These are phyloP conservation scores for Hippocampus mohnikei DNA, from an alignment of 2,113 vertebrate genomes.

Conservation along the genomic window DNA sequence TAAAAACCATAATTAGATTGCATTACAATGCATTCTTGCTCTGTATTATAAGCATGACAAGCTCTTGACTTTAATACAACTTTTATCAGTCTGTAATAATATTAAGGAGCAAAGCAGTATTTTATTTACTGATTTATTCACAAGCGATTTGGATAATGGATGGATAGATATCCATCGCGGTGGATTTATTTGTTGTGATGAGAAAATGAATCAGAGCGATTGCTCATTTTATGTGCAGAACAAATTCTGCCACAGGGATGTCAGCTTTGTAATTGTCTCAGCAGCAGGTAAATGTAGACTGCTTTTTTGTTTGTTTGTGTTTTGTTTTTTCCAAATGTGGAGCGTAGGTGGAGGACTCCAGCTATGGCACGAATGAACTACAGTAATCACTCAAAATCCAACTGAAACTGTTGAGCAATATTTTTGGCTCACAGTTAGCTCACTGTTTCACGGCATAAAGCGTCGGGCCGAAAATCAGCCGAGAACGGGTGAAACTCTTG, in stretches of 20 bases:
- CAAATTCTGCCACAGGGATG: constrained; percentile 22
- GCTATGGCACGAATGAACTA: constrained; percentile 12
- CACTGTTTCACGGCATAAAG: background rate
- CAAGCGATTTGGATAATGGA: too few relatives aligned
- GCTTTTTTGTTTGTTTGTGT: constrained; percentile 8
- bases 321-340: constrained; percentile 24
- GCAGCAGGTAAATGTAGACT: constrained; percentile 25
- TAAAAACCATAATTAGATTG: constrained; percentile 7
- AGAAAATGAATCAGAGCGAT: constrained; percentile 6
- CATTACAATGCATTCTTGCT: constrained; percentile 5
- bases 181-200: constrained; percentile 37
- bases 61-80: constrained; percentile 5
- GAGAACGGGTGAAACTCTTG: background rate
- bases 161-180: constrained; percentile 16
- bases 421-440: background rate
- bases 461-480: background rate
- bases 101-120: constrained; percentile 24
- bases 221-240: constrained; percentile 37
- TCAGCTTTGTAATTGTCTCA: constrained; percentile 21
- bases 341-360: constrained; percentile 3
- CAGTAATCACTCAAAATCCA: constrained; percentile 11
- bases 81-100: constrained; percentile 22
- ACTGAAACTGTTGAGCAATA: constrained; percentile 1
- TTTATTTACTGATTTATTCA: constrained; percentile 33
- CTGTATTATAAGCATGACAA: constrained; percentile 14